Conservation (phyloP, 2,797 vertebrate genomes). For the Orientallactaga sibirica region DNA sequence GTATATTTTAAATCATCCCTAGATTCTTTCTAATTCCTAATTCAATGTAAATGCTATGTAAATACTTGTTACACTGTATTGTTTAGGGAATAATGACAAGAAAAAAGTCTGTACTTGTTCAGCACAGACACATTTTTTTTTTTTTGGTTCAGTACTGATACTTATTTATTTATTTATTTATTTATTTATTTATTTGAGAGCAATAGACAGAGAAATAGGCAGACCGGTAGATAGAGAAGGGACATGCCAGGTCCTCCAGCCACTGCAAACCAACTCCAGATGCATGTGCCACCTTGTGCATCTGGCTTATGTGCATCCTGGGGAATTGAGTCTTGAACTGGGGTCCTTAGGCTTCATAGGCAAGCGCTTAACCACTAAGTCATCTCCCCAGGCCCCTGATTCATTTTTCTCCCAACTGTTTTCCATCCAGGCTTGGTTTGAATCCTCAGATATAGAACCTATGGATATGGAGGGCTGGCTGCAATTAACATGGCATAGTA, state of each 20-base stretch:
- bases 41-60: conserved; percentile 27
- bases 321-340: no score
- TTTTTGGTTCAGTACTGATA: neutral
- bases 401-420: neutral
- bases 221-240: no score
- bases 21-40: conserved; percentile 2
- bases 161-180: no score
- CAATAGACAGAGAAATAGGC: no score
- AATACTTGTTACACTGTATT: conserved; percentile 8
- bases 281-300: no score
- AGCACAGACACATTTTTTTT: neutral
- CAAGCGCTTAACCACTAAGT: no score
- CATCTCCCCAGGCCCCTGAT: no score
- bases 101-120: neutral
- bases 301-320: no score
- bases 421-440: neutral
- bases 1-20: neutral
- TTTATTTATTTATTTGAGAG: no score
- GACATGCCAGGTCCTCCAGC: no score
- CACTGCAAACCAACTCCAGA: no score
- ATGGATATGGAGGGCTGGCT: neutral
- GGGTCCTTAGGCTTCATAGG: no score
- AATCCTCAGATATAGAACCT: neutral
- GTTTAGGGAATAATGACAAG: conserved; percentile 22
- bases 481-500: neutral